Evolutionary conservation across 2,797 vertebrate genomes (phyloP).

Genomic region (Acrossocheilus wenchowensis): DNA sequence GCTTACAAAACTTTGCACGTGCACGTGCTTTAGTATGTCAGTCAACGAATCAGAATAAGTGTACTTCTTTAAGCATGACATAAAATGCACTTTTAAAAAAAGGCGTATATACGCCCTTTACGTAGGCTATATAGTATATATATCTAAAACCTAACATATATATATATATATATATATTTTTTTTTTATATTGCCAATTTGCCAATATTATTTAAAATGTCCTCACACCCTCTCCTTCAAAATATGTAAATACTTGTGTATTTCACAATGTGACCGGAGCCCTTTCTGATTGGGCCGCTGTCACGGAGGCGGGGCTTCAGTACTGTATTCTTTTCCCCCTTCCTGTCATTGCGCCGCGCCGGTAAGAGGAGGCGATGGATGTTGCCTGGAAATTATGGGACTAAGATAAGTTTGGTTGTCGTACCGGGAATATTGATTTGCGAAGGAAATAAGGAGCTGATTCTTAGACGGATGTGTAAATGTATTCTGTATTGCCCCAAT

Average conservation of each 20-base stretch:
- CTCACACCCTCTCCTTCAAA: neutral
- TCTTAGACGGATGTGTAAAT: neutral
- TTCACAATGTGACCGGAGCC: neutral
- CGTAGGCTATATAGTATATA: too few relatives aligned
- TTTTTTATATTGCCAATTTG: too few relatives aligned
- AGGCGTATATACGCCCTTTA: too few relatives aligned
- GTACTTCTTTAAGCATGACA: too few relatives aligned
- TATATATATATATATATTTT: too few relatives aligned
- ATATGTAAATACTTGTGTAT: neutral
- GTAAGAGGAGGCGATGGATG: neutral
- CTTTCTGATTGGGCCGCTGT: conserved; percentile 15
- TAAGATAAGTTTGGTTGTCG: neutral
- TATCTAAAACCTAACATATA: too few relatives aligned
- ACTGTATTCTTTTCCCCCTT: conserved; percentile 5
- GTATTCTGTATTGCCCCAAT: neutral
- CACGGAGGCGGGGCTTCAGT: conserved; percentile 23
- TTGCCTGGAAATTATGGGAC: neutral
- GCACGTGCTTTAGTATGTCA: too few relatives aligned
- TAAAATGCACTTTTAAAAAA: neutral
- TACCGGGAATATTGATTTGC: neutral
- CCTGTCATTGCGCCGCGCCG: neutral
- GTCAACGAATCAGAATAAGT: too few relatives aligned
- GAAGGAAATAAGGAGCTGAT: neutral
- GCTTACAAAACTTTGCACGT: neutral
- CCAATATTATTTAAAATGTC: neutral